Base-by-base conservation (phyloP, 1,140 invertebrate species). In the Sesamia nonagrioides region DNA sequence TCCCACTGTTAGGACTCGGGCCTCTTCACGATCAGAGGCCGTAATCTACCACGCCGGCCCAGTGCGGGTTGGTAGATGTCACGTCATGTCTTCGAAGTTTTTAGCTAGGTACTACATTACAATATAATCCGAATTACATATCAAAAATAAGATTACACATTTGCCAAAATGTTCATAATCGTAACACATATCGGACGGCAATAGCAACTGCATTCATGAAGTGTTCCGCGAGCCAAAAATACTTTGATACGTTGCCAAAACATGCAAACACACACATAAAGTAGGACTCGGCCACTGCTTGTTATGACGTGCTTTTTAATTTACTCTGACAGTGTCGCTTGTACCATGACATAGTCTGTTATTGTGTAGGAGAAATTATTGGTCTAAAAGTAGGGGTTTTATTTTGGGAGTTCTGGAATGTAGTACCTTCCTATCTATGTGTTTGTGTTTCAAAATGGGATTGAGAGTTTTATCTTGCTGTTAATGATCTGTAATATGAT, bases 181-280 rank as follows among this genome's bases (percentile, higher is more conserved):
- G 73, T 82, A 88, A 91, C 88, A 89, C 89, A 89, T 89, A 84
- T 82, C 74, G 82, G 81, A 79, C 71, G 79, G 79, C 85, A 85
- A 80, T 86, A 86, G 77, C 85, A 84, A 88, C 80, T 93, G 90
- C 89, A 93, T 92, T 89, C 89, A 91, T 91, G 91, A 92, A 89
- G 86, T 89, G 88, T 84, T 87, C 17, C 40, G 61, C 80, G 90
- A 89, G 92, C 92, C 92, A 94, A 94, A 92, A 94, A 94, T 94
- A 91, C 85, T 91, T 94, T 94, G 92, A 94, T 80, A 86, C 88
- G 82, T 50, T 91, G 92, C 92, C 92, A 94, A 86, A 91, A 91
- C 90, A 91, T 85, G 85, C 88, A 86, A 89, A 88, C 84, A 86
- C 81, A 84, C 82, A 61, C 75, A 84, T 90, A 88, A 90, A 89